phyloP scores from a whole-genome alignment of 2,113 vertebrate genomes.

The Willisornis vidua region DNA sequence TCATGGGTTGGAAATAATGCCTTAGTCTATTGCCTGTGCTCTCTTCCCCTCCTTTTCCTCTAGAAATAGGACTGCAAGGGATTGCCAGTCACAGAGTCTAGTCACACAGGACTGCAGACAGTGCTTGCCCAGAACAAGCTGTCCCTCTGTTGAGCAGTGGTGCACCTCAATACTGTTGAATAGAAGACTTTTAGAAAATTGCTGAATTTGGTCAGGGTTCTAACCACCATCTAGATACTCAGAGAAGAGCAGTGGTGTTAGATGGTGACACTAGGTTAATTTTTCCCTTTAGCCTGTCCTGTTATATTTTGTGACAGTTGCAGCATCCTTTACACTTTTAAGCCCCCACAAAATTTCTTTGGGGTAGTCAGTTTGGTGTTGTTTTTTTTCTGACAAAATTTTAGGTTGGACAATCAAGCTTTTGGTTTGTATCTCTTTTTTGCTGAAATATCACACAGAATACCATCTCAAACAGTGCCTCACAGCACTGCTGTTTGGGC shows the following conservation, averaged over 20 bases:
- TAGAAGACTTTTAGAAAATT: background rate
- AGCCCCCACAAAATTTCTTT: background rate
- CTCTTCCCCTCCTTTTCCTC: background rate
- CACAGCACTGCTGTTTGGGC: background rate
- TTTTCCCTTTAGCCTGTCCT: background rate
- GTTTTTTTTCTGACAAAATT: background rate
- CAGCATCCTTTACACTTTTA: background rate
- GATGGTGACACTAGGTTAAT: background rate
- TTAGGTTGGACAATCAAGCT: background rate
- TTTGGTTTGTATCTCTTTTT: background rate
- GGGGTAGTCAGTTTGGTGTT: background rate
- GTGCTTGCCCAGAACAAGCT: background rate
- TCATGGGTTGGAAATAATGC: background rate
- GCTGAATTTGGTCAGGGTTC: background rate
- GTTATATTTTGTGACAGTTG: background rate
- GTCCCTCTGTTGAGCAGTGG: background rate
- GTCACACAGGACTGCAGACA: background rate
- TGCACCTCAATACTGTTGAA: background rate
- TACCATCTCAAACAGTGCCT: background rate
- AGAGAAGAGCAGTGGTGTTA: background rate
- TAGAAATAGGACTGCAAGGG: background rate
- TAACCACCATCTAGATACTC: background rate
- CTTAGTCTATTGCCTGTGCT: background rate
- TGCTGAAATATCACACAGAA: background rate
- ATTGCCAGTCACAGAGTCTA: background rate